Conservation (phyloP, 2,113 vertebrate genomes). For the Anser cygnoides region DNA sequence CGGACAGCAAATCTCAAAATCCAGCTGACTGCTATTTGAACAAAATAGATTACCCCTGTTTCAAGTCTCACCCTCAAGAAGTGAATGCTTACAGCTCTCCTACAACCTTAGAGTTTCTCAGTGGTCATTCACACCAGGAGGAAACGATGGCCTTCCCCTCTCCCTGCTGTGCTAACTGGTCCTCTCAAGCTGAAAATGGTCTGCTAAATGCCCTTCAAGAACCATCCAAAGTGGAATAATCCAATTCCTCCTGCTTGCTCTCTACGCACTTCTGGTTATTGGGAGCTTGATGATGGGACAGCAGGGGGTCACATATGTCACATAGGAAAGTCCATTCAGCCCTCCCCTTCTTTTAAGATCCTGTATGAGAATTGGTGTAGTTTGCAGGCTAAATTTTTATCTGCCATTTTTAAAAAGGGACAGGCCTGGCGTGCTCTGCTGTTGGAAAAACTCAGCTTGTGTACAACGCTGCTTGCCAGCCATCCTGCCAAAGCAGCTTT, state of each 20-base stretch:
- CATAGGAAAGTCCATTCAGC: neutral
- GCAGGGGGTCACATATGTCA: neutral
- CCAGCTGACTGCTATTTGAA: neutral
- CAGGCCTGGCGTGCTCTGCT: neutral
- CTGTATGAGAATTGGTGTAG: neutral
- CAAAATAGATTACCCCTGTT: neutral
- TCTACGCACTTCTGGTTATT: neutral
- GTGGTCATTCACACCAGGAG: neutral
- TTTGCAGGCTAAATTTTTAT: neutral
- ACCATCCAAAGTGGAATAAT: slow-evolving; percentile 2
- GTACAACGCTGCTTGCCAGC: neutral
- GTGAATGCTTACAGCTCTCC: neutral
- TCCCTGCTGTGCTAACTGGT: slow-evolving; percentile 17
- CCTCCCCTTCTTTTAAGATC: neutral
- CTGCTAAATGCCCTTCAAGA: slow-evolving; percentile 28
- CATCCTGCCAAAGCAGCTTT: neutral
- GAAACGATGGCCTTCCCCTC: neutral
- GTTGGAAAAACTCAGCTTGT: neutral
- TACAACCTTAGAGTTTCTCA: neutral
- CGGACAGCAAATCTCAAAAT: neutral
- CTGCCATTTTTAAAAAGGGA: neutral
- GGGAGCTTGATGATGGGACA: neutral
- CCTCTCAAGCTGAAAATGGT: slow-evolving; percentile 30
- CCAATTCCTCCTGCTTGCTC: neutral
- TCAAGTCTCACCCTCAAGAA: neutral